Evolutionary conservation across 2,797 vertebrate species (phyloP).

Genomic region (Macropus fuliginosus): DNA sequence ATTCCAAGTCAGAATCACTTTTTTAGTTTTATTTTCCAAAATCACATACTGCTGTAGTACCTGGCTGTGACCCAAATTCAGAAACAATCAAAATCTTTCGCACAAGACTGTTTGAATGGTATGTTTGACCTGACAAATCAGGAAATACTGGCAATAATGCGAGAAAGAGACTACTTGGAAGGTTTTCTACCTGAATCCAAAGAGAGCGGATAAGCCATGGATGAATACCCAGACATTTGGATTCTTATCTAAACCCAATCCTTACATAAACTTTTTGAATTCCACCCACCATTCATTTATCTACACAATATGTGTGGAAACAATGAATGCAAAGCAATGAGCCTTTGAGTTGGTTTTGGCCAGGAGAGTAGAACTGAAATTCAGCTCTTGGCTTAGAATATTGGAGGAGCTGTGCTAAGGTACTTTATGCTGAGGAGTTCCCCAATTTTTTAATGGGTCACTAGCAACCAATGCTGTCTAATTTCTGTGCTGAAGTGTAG

Average conservation of each 20-base stretch:
- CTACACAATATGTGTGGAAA: conserved; percentile 67
- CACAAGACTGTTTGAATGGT: conserved; percentile 16
- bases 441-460: not conserved
- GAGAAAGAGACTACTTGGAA: conserved; percentile 51
- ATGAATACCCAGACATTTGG: conserved; percentile 63
- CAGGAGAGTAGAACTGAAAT: conserved; percentile 32
- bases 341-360: conserved; percentile 29
- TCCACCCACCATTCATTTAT: conserved; percentile 55
- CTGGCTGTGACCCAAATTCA: conserved; percentile 31
- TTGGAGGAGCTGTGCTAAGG: not conserved
- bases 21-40: conserved; percentile 42
- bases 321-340: conserved; percentile 62
- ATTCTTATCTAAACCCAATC: conserved; percentile 61
- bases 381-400: conserved; percentile 34
- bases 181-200: conserved; percentile 58
- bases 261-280: conserved; percentile 62
- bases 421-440: not conserved
- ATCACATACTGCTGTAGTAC: conserved; percentile 40
- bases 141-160: conserved; percentile 52
- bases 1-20: conserved; percentile 20
- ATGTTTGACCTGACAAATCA: conserved; percentile 62
- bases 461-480: not conserved
- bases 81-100: conserved; percentile 40
- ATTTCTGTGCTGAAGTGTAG: not conserved
- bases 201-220: conserved; percentile 61